Evolutionary conservation across 2,888 invertebrate species (phyloP).

Genomic region (Cryptophagus acutangulus): DNA sequence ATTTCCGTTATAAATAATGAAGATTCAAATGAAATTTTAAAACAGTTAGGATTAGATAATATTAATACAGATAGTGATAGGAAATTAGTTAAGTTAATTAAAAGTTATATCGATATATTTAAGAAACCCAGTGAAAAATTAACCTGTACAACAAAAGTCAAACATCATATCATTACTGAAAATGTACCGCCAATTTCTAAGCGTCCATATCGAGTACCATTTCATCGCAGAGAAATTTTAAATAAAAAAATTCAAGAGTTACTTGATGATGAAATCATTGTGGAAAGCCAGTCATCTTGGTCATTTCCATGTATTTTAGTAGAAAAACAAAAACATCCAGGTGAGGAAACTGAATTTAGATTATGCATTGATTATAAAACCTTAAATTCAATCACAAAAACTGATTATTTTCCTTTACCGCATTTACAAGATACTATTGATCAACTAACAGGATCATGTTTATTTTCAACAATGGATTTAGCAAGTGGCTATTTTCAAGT

Average conservation of each 20-base stretch:
- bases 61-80: too few species aligned
- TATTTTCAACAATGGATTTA: conserved; percentile 30
- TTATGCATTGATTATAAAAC: conserved; percentile 21
- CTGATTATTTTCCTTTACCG: conserved; percentile 23
- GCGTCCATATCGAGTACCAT: conserved; percentile 10
- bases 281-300: conserved; percentile 32
- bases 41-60: too few species aligned
- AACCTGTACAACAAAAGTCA: conserved; percentile 7
- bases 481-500: conserved; percentile 32
- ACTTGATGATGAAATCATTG: conserved; percentile 23
- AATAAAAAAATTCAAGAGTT: conserved; percentile 21
- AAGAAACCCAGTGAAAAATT: too few species aligned
- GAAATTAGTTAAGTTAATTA: too few species aligned
- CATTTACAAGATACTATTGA: conserved; percentile 29
- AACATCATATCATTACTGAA: conserved; percentile 12
- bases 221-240: conserved; percentile 7
- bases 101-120: too few species aligned
- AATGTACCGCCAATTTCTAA: conserved; percentile 4
- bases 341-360: conserved; percentile 9
- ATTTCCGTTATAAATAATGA: too few species aligned
- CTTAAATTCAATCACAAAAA: conserved; percentile 20
- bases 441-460: conserved; percentile 14
- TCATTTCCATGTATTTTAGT: conserved; percentile 36
- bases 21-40: too few species aligned
- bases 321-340: conserved; percentile 30